These are phyloP conservation scores for Porites lobata DNA, from an alignment of 92 coral and sea anemone species.

Conservation along the genomic window DNA sequence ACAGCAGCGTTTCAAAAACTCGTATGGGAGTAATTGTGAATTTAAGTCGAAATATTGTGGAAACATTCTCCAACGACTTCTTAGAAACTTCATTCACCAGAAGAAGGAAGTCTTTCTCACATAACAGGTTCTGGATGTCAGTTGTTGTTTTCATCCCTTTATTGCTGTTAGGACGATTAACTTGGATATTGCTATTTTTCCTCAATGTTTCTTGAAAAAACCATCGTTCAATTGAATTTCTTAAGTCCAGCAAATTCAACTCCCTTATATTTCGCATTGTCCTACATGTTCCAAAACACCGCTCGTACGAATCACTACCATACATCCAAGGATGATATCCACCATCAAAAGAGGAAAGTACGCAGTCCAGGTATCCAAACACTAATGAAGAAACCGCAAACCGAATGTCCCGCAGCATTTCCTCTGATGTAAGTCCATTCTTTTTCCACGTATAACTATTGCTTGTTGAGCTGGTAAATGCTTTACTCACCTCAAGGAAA, in stretches of 20 bases:
- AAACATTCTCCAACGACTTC: not conserved
- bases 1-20: not conserved
- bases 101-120: not conserved
- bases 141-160: not conserved
- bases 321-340: not conserved
- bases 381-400: not conserved
- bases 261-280: not conserved
- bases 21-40: not conserved
- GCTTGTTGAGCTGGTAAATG: not conserved
- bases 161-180: not conserved
- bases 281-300: not conserved
- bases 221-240: not conserved
- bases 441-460: slow-evolving; percentile 14
- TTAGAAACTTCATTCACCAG: not conserved
- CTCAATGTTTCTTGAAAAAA: not conserved
- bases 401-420: slow-evolving; percentile 7
- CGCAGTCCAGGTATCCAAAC: not conserved
- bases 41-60: not conserved
- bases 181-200: not conserved
- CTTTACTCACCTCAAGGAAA: not conserved
- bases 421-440: slow-evolving; percentile 14
- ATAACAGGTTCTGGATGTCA: not conserved
- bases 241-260: not conserved
- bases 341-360: not conserved
- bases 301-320: not conserved